A percentile compares a stretch with the other conserved stretches of the same genome.
Evolutionary conservation across 1,140 invertebrate genomes (phyloP).

Genomic region (Agraylea sexmaculata): DNA sequence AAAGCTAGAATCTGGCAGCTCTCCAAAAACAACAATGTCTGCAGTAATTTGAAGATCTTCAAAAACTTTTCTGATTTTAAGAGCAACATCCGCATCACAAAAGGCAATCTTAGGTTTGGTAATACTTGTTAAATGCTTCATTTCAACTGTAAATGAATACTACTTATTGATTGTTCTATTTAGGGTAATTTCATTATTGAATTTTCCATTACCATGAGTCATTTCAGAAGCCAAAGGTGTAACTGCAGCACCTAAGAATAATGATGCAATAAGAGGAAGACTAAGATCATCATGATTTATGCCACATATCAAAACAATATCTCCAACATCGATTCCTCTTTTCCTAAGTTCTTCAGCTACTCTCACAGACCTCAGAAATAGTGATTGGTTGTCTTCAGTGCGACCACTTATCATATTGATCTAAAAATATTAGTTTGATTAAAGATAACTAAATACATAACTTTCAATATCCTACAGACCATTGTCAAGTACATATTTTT

Average conservation of each 20-base stretch:
- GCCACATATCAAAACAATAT: constrained; percentile 13
- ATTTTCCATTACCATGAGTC: constrained; percentile 3
- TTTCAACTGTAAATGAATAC: constrained; percentile 11
- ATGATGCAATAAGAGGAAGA: constrained; percentile 11
- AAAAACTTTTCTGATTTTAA: not conserved
- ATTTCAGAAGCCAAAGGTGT: constrained; percentile 3
- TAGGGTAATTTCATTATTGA: not conserved
- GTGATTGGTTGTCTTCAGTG: constrained; percentile 15
- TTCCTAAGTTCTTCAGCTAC: constrained; percentile 10
- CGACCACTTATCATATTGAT: constrained; percentile 7
- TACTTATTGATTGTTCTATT: not conserved
- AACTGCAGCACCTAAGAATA: constrained; percentile 11
- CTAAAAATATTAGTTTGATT: too few species aligned
- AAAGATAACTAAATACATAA: too few species aligned
- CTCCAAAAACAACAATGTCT: constrained; percentile 15
- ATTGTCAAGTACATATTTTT: not conserved
- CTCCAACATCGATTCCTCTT: constrained; percentile 6
- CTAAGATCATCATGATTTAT: constrained; percentile 12
- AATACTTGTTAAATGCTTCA: constrained; percentile 6
- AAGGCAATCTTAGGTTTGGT: constrained; percentile 11
- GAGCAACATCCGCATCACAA: constrained; percentile 5
- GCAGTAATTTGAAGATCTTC: constrained; percentile 5
- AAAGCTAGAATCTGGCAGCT: constrained; percentile 3
- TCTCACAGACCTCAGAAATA: constrained; percentile 11
- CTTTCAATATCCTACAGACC: too few species aligned